Conservation (phyloP, 2,113 vertebrate genomes). For the Coregonus clupeaformis region DNA sequence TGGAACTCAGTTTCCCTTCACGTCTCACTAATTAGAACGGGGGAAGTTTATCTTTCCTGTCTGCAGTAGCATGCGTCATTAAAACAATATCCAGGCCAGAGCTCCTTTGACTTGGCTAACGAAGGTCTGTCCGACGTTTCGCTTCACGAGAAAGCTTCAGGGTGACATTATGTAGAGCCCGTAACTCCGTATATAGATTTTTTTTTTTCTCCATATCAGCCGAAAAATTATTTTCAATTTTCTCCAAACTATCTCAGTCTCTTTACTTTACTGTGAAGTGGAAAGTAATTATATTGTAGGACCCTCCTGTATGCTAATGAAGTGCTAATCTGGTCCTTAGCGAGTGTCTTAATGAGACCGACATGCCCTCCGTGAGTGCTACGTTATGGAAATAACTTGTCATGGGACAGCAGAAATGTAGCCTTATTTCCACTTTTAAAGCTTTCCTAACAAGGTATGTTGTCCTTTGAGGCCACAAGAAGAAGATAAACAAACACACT, state of each 20-base stretch:
- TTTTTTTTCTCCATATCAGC: too few species aligned
- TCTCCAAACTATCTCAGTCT: background rate
- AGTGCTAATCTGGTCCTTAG: slow-evolving; percentile 74
- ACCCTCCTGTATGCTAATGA: slow-evolving; percentile 74
- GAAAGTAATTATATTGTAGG: slow-evolving; percentile 5
- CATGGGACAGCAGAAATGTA: slow-evolving; percentile 67
- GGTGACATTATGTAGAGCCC: too few species aligned
- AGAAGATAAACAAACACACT: slow-evolving; percentile 72
- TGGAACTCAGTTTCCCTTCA: too few species aligned
- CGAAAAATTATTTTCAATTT: too few species aligned
- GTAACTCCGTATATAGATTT: too few species aligned
- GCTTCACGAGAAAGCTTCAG: too few species aligned
- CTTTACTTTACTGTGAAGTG: background rate
- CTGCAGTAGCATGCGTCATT: too few species aligned
- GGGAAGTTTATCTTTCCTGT: too few species aligned
- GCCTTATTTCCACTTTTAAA: slow-evolving; percentile 74
- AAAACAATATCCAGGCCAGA: too few species aligned
- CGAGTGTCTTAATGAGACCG: slow-evolving; percentile 72
- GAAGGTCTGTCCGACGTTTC: too few species aligned
- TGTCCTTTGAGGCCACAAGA: slow-evolving; percentile 62
- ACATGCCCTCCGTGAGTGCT: slow-evolving; percentile 54
- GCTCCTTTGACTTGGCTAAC: too few species aligned
- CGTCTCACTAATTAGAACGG: too few species aligned
- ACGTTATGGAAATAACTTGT: slow-evolving; percentile 72
- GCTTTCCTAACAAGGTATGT: slow-evolving; percentile 69